Base-by-base conservation (phyloP, 2,888 invertebrate species). In the Luperina testacea region DNA sequence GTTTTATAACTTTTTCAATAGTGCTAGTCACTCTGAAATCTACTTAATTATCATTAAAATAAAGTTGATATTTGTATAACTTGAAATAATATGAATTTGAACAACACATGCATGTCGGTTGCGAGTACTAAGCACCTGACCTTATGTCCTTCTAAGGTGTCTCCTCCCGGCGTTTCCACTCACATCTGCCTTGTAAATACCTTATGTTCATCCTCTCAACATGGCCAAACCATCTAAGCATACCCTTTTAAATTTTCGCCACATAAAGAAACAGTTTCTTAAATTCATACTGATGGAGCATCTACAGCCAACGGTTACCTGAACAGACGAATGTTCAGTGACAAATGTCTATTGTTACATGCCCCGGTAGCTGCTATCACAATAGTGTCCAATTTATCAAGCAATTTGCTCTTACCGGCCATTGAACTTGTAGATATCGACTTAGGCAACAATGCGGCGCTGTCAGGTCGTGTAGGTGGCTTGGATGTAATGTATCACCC, bases 381-480 rank as follows among this genome's bases (percentile, higher is more conserved):
- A 86, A 86, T 83, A 83, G 84, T 71, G 84, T 75, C 70, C 84
- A 85, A 85, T 85, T 81, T 83, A 85, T 85, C 87, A 85, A 76
- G 78, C 87, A 87, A 85, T 87, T 87, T 87, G 69, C 78, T 76
- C 51, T 53, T 57, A 38, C 67, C 27, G 80, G 63, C 84, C 72
- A 75, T 72, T 86, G 84, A 85, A 86, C 87, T 80, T 77, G 27
- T 61, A 63, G 73, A 65, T 69, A 57, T 32, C 32, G 59, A 77
- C 61, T 72, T 77, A 6, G 13, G 15, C 17, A 42, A 81, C 75
- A 81, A 77, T 64, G 67, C 61, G 20, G 17, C 4, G 17, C 51
- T 72, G 59, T 45, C 24, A 20, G 63, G 17, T 27, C 27, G 7
- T 38, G 27, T 59, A 64, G 69, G 48, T 69, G 24, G 32, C 53